Percentiles rank a stretch among this genome's conserved stretches.
Evolutionary conservation across 1,140 invertebrate species (phyloP).

Genomic region (Hyposmocoma kahamanoa): DNA sequence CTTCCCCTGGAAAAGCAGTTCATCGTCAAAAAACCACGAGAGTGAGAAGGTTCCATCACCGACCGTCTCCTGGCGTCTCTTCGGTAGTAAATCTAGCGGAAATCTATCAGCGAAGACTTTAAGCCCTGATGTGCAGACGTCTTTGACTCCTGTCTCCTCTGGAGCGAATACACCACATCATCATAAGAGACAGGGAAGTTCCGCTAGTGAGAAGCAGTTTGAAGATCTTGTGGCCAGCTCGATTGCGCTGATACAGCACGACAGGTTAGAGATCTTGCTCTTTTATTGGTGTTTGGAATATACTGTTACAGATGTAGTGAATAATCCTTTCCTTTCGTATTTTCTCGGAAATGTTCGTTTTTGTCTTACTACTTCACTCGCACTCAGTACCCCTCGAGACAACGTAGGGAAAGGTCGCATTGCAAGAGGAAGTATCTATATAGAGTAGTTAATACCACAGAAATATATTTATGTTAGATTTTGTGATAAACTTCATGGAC

Average conservation of each 20-base stretch:
- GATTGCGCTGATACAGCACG: constrained; percentile 77
- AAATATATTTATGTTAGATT: too few relatives aligned
- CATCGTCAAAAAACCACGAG: constrained; percentile 9
- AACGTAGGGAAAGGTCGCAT: too few relatives aligned
- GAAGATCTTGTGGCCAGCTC: constrained; percentile 77
- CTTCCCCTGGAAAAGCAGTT: constrained; percentile 77
- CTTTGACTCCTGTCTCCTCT: constrained; percentile 53
- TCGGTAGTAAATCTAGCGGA: constrained; percentile 54
- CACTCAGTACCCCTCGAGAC: too few relatives aligned
- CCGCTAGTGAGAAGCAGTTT: constrained; percentile 69
- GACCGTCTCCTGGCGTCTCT: constrained; percentile 43
- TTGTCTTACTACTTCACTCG: too few relatives aligned
- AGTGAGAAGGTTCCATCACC: constrained; percentile 5
- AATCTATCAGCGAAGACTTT: constrained; percentile 40
- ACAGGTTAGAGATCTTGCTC: constrained; percentile 61
- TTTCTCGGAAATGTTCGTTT: too few relatives aligned
- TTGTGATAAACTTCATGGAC: too few relatives aligned
- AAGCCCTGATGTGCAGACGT: constrained; percentile 36
- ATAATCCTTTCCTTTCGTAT: too few relatives aligned
- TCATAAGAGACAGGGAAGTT: constrained; percentile 64
- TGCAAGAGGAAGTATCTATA: too few relatives aligned
- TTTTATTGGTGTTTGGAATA: too few relatives aligned
- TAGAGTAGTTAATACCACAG: too few relatives aligned
- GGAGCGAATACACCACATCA: constrained; percentile 60
- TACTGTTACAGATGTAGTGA: too few relatives aligned